Base-by-base conservation (phyloP, 2,888 invertebrate genomes). In the Epistrophella euchroma region DNA sequence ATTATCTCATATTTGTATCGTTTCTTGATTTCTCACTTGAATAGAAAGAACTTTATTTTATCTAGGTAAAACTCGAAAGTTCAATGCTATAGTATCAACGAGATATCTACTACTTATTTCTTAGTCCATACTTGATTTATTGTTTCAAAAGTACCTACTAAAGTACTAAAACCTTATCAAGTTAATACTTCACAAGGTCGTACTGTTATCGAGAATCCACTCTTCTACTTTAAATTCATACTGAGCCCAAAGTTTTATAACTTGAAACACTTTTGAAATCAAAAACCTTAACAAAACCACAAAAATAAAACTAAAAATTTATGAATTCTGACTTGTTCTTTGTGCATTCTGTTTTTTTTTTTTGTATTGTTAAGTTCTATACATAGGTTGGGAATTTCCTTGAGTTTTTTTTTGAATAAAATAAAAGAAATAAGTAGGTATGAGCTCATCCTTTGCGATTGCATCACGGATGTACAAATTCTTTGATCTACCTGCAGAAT, bases 401-500 rank as follows among this genome's bases (percentile, higher is more conserved):
- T 71, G 28, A 28, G 28, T 50, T 9, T 35, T 66, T 17, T 28
- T 43, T 68, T 22, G 71, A 17, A 17, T 45, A 45, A 45, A 45
- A 60, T 55, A 55, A 81, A 66, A 45, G 56, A 58, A 43, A 19
- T 25, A 25, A 4, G 25, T 32, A 32, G 32, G 32, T 56, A 78
- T 84, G 84, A 84, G 71, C 74, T 84, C 79, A 79, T 71, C 55
- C 50, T 47, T 47, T 22, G 10, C 17, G 68, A 83, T 83, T 83
- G 45, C 60, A 74, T 73, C 78, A 78, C 55, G 74, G 60, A 74
- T 70, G 22, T 56, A 15, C 6, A 64, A 47, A 64, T 64, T 56
- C 45, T 72, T 60, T 25, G 15, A 68, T 55, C 77, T 83, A 83
- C 82, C 82, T 83, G 73, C 19, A 37, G 37, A 73, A 56, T 72